phyloP scores from a whole-genome alignment of 2,113 vertebrate genomes.

The Elephantulus edwardii region DNA sequence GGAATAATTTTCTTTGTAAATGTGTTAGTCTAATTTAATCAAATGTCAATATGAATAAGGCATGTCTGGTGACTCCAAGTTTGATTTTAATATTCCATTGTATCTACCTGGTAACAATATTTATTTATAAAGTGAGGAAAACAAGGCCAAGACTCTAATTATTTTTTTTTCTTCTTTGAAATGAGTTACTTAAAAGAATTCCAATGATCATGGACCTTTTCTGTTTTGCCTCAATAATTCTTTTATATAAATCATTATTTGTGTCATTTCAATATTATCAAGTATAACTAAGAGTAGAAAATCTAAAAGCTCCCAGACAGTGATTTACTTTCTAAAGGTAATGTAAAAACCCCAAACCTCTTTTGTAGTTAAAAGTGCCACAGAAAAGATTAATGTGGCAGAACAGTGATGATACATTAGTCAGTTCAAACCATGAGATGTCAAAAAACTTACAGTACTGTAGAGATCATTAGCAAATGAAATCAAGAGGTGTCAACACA shows the following conservation, averaged over 20 bases:
- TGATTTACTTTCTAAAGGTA: not conserved
- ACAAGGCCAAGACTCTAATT: not conserved
- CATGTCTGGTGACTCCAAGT: not conserved
- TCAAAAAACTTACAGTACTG: fast-evolving
- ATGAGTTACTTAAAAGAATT: not conserved
- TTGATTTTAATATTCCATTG: not conserved
- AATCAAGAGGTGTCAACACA: too few relatives aligned
- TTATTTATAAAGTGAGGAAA: not conserved
- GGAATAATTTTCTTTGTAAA: not conserved
- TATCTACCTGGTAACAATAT: not conserved
- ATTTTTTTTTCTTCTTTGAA: not conserved
- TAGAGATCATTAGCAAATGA: fast-evolving
- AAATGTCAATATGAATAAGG: not conserved
- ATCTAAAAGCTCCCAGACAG: fast-evolving
- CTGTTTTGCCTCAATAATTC: too few relatives aligned
- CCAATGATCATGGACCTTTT: not conserved
- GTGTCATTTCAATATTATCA: not conserved
- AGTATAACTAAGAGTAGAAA: not conserved
- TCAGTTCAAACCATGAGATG: not conserved
- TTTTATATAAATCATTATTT: not conserved
- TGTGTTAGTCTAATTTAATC: not conserved
- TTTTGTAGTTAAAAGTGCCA: not conserved
- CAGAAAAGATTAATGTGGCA: not conserved
- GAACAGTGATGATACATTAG: fast-evolving
- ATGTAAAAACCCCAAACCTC: not conserved